Evolutionary conservation across 2,797 vertebrate species (phyloP), one percentile per base, ranked within the genome.

Genomic region (Eulemur rubriventer): DNA sequence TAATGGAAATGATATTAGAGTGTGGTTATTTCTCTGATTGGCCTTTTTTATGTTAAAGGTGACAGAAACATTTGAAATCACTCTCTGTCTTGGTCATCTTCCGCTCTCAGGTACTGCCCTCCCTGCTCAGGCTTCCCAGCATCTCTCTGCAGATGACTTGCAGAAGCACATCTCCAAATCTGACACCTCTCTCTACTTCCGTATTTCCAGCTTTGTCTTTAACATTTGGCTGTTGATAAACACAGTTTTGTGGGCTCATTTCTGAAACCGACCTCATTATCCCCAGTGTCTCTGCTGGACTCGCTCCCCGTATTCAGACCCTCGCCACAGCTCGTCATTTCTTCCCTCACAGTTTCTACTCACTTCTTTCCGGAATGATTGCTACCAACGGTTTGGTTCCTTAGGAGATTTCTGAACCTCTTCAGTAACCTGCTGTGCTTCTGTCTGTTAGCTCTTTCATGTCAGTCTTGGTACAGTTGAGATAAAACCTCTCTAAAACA

Each of bases 21-120:
- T 80, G 65, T 67, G 65, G 65, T 84, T 41, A 38, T 96, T 95
- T 94, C 81, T 96, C 88, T 95, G 94, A 86, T 97, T 96, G 80
- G n/a, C 30, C 80, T 96, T 96, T n/a, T 80, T 97, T 80, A 8
- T 83, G 38, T 38, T 89, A 65, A 81, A 88, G 97, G 81, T 94
- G 96, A 73, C 50, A 92, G 94, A 97, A 94, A 22, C 18, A 3
- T 90, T 95, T 88, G 83, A 91, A 97, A 33, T 95, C 81, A 48
- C 46, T 35, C 78, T 12, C 86, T 30, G 28, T 94, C 41, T 92
- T 20, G 79, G 26, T 38, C 46, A 38, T 76, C 59, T 57, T 43
- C 52, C 30, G 33, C 76, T 55, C 10, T 6, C 9, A 78, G 75
- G 65, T 24, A 4, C 89, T 73, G 41, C 14, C 22, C 2, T 89